phyloP scores from a whole-genome alignment of 2,797 vertebrate species.

The Chaenodraco wilsoni region DNA sequence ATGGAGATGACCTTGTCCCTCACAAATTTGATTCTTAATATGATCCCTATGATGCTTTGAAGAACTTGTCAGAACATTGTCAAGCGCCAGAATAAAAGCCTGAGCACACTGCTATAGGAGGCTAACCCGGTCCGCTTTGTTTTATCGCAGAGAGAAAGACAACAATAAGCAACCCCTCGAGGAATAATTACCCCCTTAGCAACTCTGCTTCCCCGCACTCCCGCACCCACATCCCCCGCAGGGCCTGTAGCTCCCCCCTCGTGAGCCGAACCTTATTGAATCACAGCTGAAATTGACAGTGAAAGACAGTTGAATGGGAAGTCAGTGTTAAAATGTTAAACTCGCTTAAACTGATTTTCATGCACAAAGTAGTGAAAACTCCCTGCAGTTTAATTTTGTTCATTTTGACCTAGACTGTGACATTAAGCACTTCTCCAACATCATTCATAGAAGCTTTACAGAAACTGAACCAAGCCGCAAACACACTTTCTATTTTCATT shows the following conservation, averaged over 20 bases:
- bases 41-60: conserved; percentile 72
- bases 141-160: conserved; percentile 69
- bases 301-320: conserved; percentile 71
- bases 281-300: conserved; percentile 65
- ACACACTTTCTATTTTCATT: conserved; percentile 21
- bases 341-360: conserved; percentile 43
- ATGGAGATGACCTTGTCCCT: conserved; percentile 65
- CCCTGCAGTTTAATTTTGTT: conserved; percentile 33
- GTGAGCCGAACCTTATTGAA: conserved; percentile 55
- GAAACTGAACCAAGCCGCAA: conserved; percentile 24
- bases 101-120: conserved; percentile 51
- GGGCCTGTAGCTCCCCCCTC: conserved; percentile 32
- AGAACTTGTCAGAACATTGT: conserved; percentile 74
- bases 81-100: conserved; percentile 68
- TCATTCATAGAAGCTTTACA: conserved; percentile 2
- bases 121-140: conserved; percentile 56
- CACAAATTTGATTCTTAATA: conserved; percentile 74
- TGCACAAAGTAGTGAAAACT: conserved; percentile 38
- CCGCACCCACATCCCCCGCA: conserved; percentile 34
- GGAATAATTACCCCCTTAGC: conserved; percentile 69
- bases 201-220: conserved; percentile 33
- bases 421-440: conserved; percentile 54
- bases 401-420: conserved; percentile 33
- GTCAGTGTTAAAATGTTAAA: conserved; percentile 57
- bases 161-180: conserved; percentile 72